Conservation (phyloP, 2,113 vertebrate species). For the Notothenia coriiceps region DNA sequence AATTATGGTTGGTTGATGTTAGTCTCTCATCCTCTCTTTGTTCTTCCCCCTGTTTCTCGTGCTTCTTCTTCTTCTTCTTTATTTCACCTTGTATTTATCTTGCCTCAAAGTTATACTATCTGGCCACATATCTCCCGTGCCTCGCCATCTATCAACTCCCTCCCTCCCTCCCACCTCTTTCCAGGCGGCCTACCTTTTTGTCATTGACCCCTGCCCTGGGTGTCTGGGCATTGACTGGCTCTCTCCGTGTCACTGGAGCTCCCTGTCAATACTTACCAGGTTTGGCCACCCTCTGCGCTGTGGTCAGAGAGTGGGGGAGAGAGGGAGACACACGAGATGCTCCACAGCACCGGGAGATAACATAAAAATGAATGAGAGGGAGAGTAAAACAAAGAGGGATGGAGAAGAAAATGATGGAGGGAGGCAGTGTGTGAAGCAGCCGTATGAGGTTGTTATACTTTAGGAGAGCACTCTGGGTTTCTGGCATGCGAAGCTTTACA, state of each 20-base stretch:
- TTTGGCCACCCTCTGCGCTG: conserved; percentile 82
- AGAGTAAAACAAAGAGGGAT: conserved; percentile 56
- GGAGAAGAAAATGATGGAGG: conserved; percentile 52
- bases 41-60: conserved; percentile 1
- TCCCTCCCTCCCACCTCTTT: conserved; percentile 31
- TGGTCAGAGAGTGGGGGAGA: conserved; percentile 75
- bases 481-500: conserved; percentile 21
- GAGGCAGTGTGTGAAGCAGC: conserved; percentile 52
- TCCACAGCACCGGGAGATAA: conserved; percentile 66
- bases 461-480: conserved; percentile 32
- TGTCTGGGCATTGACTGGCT: conserved; percentile 84
- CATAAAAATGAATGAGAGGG: conserved; percentile 62
- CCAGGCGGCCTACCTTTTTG: conserved; percentile 73
- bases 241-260: conserved; percentile 85
- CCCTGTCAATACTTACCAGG: conserved; percentile 87
- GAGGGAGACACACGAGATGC: conserved; percentile 66
- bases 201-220: conserved; percentile 83
- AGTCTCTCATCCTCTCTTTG: conserved; percentile 15
- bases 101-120: conserved; percentile 69
- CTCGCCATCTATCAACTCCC: conserved; percentile 58
- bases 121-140: conserved; percentile 54
- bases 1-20: conserved; percentile 1
- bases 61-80: conserved; percentile 16
- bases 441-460: conserved; percentile 53
- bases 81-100: conserved; percentile 60